Conservation (phyloP, 2,797 vertebrate species). For the Miichthys miiuy region DNA sequence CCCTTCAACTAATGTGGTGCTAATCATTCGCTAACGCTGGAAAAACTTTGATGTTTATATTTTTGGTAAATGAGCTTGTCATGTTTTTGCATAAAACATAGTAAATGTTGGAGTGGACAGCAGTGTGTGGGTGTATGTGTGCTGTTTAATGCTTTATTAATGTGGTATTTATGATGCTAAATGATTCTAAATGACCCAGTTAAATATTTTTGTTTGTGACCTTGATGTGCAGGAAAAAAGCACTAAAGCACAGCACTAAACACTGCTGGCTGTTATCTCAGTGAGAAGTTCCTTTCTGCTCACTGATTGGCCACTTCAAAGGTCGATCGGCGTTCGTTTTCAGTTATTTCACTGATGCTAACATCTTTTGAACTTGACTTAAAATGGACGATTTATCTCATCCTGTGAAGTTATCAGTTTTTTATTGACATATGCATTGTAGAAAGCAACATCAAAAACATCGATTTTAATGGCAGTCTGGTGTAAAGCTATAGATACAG, state of each 20-base stretch:
- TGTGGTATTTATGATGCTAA: background rate
- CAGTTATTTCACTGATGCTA: background rate
- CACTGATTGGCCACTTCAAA: constrained; percentile 4
- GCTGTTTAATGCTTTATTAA: constrained; percentile 15
- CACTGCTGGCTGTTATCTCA: background rate
- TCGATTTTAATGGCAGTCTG: too few relatives aligned
- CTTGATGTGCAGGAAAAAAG: background rate
- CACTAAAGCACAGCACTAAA: background rate
- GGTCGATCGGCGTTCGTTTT: background rate
- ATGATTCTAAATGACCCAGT: constrained; percentile 4
- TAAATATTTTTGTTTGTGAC: background rate
- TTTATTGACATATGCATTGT: too few relatives aligned
- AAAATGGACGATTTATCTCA: background rate
- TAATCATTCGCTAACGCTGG: constrained; percentile 71
- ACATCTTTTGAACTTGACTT: constrained; percentile 9
- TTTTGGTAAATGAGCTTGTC: constrained; percentile 44
- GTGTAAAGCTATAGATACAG: background rate
- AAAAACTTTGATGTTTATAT: constrained; percentile 63
- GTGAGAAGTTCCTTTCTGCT: background rate
- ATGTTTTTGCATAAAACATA: constrained; percentile 3
- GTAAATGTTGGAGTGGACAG: constrained; percentile 1
- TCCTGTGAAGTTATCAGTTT: background rate
- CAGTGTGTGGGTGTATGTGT: background rate
- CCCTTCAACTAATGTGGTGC: constrained; percentile 59
- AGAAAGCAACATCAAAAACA: too few relatives aligned